phyloP scores from a whole-genome alignment of 2,113 vertebrate species.

The Varanus salvator region DNA sequence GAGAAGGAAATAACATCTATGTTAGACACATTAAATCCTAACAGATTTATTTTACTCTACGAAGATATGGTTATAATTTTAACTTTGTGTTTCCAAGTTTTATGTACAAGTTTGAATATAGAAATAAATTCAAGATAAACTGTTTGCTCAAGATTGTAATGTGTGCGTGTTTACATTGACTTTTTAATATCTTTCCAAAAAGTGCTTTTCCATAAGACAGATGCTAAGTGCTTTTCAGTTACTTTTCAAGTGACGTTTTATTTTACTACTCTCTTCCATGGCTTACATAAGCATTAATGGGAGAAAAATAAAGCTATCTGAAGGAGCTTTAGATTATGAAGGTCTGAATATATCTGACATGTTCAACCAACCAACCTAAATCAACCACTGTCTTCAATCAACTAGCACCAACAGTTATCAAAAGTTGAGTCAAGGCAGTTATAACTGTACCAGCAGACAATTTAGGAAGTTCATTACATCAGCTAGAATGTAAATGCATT shows the following conservation, averaged over 20 bases:
- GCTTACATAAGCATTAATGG: not conserved
- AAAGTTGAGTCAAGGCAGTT: not conserved
- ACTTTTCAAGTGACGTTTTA: not conserved
- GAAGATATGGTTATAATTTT: not conserved
- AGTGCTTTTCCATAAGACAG: conserved; percentile 76
- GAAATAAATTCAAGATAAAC: not conserved
- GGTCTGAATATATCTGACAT: not conserved
- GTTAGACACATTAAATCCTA: too few species aligned
- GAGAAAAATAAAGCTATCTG: not conserved
- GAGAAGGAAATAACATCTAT: not conserved
- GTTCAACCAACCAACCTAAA: not conserved
- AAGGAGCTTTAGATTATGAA: not conserved
- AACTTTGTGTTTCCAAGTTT: not conserved
- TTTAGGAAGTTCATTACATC: not conserved
- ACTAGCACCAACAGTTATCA: not conserved
- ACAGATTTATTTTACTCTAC: too few species aligned
- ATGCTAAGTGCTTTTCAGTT: conserved; percentile 66
- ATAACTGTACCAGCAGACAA: not conserved
- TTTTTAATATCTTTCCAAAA: conserved; percentile 79
- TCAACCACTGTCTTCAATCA: not conserved
- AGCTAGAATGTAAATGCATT: not conserved
- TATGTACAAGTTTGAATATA: not conserved
- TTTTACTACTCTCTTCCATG: not conserved
- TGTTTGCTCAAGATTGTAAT: conserved; percentile 20
- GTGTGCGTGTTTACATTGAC: conserved; percentile 40